Evolutionary conservation across 1,140 invertebrate species (phyloP).

Genomic region (Geopemphigus sp.): DNA sequence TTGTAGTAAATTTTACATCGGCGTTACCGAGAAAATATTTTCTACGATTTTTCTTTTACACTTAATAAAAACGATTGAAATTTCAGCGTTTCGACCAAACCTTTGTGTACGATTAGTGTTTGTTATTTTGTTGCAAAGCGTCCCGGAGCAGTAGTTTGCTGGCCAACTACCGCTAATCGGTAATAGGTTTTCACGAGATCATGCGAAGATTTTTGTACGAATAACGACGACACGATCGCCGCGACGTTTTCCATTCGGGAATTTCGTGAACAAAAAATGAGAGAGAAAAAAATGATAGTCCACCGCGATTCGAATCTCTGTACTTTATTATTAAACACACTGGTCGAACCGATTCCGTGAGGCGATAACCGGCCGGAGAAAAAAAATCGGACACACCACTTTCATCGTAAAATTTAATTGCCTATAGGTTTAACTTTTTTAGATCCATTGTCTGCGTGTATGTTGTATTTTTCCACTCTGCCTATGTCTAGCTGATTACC

Average conservation of each 20-base stretch:
- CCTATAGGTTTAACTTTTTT: slow-evolving; percentile 38
- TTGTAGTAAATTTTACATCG: no score
- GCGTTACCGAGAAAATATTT: no score
- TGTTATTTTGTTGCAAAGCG: background rate
- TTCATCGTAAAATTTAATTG: slow-evolving; percentile 49
- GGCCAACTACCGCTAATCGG: no score
- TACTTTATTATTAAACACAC: slow-evolving; percentile 36
- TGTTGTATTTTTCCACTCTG: background rate
- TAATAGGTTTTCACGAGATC: slow-evolving; percentile 1
- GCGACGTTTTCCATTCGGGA: slow-evolving; percentile 2
- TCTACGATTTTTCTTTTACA: no score
- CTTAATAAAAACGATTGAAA: no score
- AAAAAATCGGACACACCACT: slow-evolving; percentile 43
- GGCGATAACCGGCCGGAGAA: slow-evolving; percentile 27
- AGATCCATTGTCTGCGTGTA: slow-evolving; percentile 24
- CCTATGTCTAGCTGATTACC: slow-evolving; percentile 22
- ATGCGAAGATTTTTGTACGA: background rate
- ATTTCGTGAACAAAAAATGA: slow-evolving; percentile 26
- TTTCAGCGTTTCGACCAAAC: no score
- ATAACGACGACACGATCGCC: background rate
- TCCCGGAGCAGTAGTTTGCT: no score
- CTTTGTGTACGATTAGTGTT: no score
- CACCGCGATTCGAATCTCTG: slow-evolving; percentile 33
- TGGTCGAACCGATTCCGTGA: slow-evolving; percentile 31
- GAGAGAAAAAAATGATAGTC: slow-evolving; percentile 31